A percentile compares a stretch with the other conserved stretches of the same genome.
phyloP scores from a whole-genome alignment of 35 echinoderm and acorn worm genomes.

The Apostichopus californicus region DNA sequence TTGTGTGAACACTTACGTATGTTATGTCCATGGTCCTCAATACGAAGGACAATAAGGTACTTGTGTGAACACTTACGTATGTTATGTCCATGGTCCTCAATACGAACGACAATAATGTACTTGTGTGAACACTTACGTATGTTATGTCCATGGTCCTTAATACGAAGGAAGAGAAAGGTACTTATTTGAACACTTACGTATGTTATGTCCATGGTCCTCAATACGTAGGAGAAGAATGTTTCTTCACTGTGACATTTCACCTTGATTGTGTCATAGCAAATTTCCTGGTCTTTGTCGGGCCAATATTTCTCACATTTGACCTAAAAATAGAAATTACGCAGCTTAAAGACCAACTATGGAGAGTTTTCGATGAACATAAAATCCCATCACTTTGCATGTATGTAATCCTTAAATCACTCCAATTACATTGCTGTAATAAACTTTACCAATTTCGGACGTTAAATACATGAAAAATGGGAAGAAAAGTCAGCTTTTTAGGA shows the following conservation, averaged over 20 bases:
- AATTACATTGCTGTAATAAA: no score
- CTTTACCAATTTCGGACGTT: no score
- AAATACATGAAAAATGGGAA: no score
- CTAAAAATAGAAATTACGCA: not conserved
- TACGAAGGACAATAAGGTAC: no score
- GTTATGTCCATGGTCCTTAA: no score
- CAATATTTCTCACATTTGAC: conserved; percentile 44
- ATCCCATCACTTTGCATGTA: no score
- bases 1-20: not conserved
- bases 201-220: conserved; percentile 11
- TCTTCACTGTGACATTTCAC: conserved; percentile 8
- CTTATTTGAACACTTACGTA: not conserved
- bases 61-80: not conserved
- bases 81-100: not conserved
- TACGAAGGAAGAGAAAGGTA: not conserved
- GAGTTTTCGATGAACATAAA: no score
- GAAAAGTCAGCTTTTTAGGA: no score
- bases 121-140: no score
- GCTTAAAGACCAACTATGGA: no score
- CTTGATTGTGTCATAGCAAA: not conserved
- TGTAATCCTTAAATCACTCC: no score
- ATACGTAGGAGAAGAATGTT: conserved; percentile 30
- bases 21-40: not conserved
- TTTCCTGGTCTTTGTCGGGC: not conserved
- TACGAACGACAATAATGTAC: no score